phyloP scores from a whole-genome alignment of 2,888 invertebrate genomes.

The Cordilura impudica region DNA sequence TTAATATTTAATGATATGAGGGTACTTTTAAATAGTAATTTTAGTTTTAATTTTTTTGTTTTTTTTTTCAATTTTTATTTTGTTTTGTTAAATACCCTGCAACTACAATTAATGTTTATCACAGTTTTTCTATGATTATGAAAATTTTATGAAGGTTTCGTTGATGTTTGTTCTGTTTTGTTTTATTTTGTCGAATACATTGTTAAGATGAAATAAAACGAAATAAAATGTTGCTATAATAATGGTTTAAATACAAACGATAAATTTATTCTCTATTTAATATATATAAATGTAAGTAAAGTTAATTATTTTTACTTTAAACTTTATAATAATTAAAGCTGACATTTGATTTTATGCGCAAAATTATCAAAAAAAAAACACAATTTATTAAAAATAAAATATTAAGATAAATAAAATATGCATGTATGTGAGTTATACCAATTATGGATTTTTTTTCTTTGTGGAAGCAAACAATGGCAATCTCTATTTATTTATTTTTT shows the following conservation, averaged over 20 bases:
- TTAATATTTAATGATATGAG: slow-evolving; percentile 47
- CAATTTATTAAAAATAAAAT: not conserved
- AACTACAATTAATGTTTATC: slow-evolving; percentile 56
- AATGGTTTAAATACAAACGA: slow-evolving; percentile 25
- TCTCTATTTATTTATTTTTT: slow-evolving; percentile 12
- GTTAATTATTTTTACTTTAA: not conserved
- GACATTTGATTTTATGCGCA: slow-evolving; percentile 57
- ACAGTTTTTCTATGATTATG: slow-evolving; percentile 61
- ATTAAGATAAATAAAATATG: not conserved
- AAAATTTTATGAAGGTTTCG: slow-evolving; percentile 57
- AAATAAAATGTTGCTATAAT: not conserved
- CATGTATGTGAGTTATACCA: not conserved
- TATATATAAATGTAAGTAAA: not conserved
- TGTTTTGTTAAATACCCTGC: slow-evolving; percentile 62
- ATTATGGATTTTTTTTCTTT: not conserved
- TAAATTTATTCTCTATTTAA: slow-evolving; percentile 13
- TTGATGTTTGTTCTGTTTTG: slow-evolving; percentile 21
- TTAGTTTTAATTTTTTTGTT: not conserved
- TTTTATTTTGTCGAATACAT: not conserved
- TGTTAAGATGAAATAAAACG: slow-evolving; percentile 27
- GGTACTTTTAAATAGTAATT: not conserved
- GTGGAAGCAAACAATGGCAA: slow-evolving; percentile 38
- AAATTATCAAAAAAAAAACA: slow-evolving; percentile 20
- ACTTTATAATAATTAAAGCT: slow-evolving; percentile 56
- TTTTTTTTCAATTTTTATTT: slow-evolving; percentile 17